Base-by-base conservation (phyloP, 2,797 vertebrate genomes). In the Remorina albescens region DNA sequence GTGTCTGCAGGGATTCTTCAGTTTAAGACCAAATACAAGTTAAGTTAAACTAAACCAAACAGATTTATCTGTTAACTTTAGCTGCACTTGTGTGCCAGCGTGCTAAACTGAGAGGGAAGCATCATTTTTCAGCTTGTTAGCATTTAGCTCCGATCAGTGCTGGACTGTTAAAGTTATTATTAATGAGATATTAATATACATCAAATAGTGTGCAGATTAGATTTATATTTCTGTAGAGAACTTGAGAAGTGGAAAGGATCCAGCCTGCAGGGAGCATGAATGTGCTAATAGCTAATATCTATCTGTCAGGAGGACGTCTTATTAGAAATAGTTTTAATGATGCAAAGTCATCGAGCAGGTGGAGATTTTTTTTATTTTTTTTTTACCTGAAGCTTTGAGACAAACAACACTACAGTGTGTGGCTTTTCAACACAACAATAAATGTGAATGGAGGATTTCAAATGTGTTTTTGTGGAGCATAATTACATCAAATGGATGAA, bases 401-500 rank as follows among this genome's bases (percentile, higher is more conserved):
- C 36, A 70, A 62, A 37, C 44, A 53, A 56, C 32, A 56, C 54
- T 21, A n/a, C 58, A 63, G 51, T 12, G 28, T 44, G 58, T 32
- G 50, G 61, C 71, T 77, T 68, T 73, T 78, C 59, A 68, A 63
- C 71, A 23, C 70, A 32, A 65, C 28, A 46, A 74, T 67, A 81
- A 83, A 86, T 44, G 80, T 80, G 81, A 85, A 83, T 73, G 74
- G 67, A 55, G 74, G 74, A 73, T 55, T 86, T 78, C 37, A 67
- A 46, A 82, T 74, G 77, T 67, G 72, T 36, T 57, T 57, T 41
- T 44, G 59, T 72, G 59, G 59, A 76, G 67, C 49, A 55, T 76
- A 87, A 89, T 84, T 65, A 74, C 81, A 89, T 86, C 63, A 86
- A 69, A 77, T 39, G 71, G 78, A 82, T 78, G 78, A 81, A 81